These are phyloP conservation scores for Agriotes lineatus DNA, from an alignment of 2,888 invertebrate genomes.

Conservation along the genomic window DNA sequence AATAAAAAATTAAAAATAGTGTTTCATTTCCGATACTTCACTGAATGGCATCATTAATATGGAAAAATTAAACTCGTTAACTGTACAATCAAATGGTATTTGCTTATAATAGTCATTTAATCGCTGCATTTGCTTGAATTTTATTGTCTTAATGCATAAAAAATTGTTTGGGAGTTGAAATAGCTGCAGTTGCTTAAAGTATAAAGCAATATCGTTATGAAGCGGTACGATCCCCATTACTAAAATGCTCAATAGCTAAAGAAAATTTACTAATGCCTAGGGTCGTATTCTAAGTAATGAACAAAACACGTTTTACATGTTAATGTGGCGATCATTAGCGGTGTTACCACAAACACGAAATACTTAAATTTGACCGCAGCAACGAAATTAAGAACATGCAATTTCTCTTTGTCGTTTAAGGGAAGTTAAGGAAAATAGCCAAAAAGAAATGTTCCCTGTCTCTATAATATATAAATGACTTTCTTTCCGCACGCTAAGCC, in stretches of 20 bases:
- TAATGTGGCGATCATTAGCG: conserved; percentile 4
- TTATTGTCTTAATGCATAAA: too few species aligned
- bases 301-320: background rate
- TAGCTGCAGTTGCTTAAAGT: too few species aligned
- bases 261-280: background rate
- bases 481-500: conserved; percentile 45
- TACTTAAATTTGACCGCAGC: conserved; percentile 17
- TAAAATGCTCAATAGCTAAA: background rate
- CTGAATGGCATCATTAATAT: too few species aligned
- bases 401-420: conserved; percentile 30
- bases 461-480: conserved; percentile 42
- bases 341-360: conserved; percentile 15
- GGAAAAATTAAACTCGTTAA: too few species aligned
- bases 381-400: conserved; percentile 21
- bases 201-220: too few species aligned
- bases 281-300: background rate
- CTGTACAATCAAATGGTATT: too few species aligned
- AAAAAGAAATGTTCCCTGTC: conserved; percentile 40
- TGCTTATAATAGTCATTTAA: too few species aligned
- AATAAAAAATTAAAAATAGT: too few species aligned
- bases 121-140: too few species aligned
- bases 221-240: too few species aligned
- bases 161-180: too few species aligned
- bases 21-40: too few species aligned
- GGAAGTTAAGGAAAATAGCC: conserved; percentile 26